Evolutionary conservation across 1,140 invertebrate genomes (phyloP), one percentile per base, ranked within the genome.

Genomic region (Nebria ingens): DNA sequence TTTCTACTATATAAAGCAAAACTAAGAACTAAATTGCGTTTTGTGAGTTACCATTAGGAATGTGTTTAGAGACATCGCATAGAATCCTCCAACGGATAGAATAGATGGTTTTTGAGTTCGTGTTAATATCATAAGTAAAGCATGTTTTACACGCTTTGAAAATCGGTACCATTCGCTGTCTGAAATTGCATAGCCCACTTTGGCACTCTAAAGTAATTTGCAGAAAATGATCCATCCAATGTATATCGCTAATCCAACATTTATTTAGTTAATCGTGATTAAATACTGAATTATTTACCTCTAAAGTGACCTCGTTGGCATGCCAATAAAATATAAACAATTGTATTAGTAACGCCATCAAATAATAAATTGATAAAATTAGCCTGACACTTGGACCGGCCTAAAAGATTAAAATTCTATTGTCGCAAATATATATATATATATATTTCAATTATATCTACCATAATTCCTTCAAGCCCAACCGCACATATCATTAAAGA

Each of bases 271-370:
- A n/a, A n/a, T n/a, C n/a, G n/a, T n/a, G n/a, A 54, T 49, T 19
- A 53, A n/a, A n/a, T n/a, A n/a, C n/a, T n/a, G n/a, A n/a, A n/a
- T 23, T 52, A 21, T 59, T 57, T 55, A 70, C 70, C 62, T 70
- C 59, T 4, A 58, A n/a, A 42, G 62, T 29, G 11, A 71, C 58
- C 62, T 64, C 62, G 20, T 68, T 69, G 19, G 66, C 68, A 50
- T 65, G 62, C 59, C 65, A 72, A 51, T 69, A 72, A 52, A 69
- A 72, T 20, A 65, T 20, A 25, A 66, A 68, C 38, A 71, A 55
- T 61, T 71, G 65, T 11, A 67, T 53, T 34, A 63, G 59, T 52
- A 65, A 59, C 0, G 60, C 64, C 19, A 59, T 42, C 38, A 70
- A 61, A 52, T 68, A 72, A 58, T 70, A 68, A 3, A 68, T 1